A percentile compares a stretch with the other conserved stretches of the same genome.
phyloP scores from a whole-genome alignment of 2,797 vertebrate genomes.

The Acipenser transmontanus region DNA sequence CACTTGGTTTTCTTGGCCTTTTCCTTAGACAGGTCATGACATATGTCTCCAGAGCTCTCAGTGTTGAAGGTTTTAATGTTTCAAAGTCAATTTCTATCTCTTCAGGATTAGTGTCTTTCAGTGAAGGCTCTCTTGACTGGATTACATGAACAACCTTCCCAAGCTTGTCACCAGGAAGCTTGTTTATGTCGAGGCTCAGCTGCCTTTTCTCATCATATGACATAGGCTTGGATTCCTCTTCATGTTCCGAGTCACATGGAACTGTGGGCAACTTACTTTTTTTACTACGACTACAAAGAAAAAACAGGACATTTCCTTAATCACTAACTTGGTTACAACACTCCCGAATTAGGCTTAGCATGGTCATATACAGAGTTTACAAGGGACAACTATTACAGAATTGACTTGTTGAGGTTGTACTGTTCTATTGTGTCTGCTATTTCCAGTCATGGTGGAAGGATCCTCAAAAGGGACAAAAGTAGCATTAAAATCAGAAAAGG shows the following conservation, averaged over 20 bases:
- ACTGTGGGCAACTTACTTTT: slow-evolving; percentile 22
- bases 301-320: not conserved
- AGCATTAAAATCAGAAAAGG: too few species aligned
- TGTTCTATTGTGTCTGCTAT: too few species aligned
- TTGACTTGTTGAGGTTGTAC: too few species aligned
- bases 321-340: too few species aligned
- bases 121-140: slow-evolving; percentile 64
- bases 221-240: slow-evolving; percentile 57
- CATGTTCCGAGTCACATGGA: slow-evolving; percentile 42
- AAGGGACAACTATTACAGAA: too few species aligned
- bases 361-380: too few species aligned
- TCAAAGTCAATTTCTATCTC: slow-evolving; percentile 86
- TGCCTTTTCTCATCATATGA: slow-evolving; percentile 79
- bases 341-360: too few species aligned
- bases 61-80: slow-evolving; percentile 73
- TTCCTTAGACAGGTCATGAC: slow-evolving; percentile 68
- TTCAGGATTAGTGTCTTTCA: slow-evolving; percentile 56
- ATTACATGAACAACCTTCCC: slow-evolving; percentile 75
- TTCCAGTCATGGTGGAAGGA: too few species aligned
- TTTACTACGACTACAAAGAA: slow-evolving; percentile 40
- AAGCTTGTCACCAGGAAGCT: slow-evolving; percentile 79
- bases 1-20: slow-evolving; percentile 42
- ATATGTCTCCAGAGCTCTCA: slow-evolving; percentile 75
- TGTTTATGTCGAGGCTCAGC: slow-evolving; percentile 78
- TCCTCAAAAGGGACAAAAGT: too few species aligned